These are phyloP conservation scores for Andrena bucephala DNA, from an alignment of 2,888 invertebrate species.

Conservation along the genomic window DNA sequence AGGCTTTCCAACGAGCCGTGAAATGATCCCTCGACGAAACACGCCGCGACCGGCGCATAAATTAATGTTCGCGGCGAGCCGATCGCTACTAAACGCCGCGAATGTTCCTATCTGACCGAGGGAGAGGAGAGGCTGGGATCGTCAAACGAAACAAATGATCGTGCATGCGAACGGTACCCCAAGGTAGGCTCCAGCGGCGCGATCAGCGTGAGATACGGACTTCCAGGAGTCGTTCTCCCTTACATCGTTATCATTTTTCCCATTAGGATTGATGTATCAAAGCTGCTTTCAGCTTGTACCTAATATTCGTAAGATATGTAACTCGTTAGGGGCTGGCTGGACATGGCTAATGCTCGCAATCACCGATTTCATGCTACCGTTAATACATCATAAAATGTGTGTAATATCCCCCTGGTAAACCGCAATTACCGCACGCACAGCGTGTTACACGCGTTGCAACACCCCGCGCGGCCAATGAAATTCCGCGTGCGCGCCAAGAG, in stretches of 20 bases:
- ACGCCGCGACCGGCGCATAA: slow-evolving; percentile 25
- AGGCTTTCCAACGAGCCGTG: slow-evolving; percentile 54
- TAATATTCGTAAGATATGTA: slow-evolving; percentile 59
- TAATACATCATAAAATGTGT: slow-evolving; percentile 69
- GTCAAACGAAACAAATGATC: slow-evolving; percentile 61
- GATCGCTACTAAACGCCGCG: slow-evolving; percentile 58
- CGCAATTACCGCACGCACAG: slow-evolving; percentile 50
- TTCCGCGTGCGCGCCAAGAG: slow-evolving; percentile 13
- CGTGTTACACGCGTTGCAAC: slow-evolving; percentile 29
- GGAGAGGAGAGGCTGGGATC: slow-evolving; percentile 19
- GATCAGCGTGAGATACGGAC: slow-evolving; percentile 54
- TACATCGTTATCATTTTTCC: slow-evolving; percentile 61
- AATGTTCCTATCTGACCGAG: slow-evolving; percentile 29
- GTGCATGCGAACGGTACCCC: slow-evolving; percentile 32
- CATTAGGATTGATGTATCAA: slow-evolving; percentile 54
- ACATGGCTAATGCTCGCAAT: slow-evolving; percentile 56
- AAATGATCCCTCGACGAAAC: slow-evolving; percentile 57
- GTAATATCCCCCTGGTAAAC: slow-evolving; percentile 53
- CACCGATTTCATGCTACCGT: slow-evolving; percentile 71
- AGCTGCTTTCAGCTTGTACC: slow-evolving; percentile 54
- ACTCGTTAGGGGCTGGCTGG: slow-evolving; percentile 55
- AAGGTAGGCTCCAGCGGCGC: slow-evolving; percentile 40
- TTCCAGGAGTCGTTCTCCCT: slow-evolving; percentile 58
- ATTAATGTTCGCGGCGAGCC: slow-evolving; percentile 51
- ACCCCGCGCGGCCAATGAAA: slow-evolving; percentile 10